Conservation (phyloP, 2,797 vertebrate species). For the Zenarchopterus dispar region DNA sequence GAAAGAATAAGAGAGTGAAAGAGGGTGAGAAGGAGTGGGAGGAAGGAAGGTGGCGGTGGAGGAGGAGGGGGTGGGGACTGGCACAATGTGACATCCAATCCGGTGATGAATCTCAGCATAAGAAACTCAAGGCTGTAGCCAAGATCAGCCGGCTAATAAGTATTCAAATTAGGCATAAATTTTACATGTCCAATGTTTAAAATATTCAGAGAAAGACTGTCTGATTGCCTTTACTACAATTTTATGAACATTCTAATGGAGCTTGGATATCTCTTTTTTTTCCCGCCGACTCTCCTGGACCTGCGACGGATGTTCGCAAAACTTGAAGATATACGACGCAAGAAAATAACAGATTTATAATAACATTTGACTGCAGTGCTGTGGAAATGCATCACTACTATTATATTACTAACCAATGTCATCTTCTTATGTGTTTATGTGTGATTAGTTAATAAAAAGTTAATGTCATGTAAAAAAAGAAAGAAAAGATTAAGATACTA, state of each 20-base stretch:
- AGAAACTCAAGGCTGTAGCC: slow-evolving; percentile 93
- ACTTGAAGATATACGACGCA: slow-evolving; percentile 66
- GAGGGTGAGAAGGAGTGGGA: slow-evolving; percentile 40
- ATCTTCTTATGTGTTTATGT: slow-evolving; percentile 20
- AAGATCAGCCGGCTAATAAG: slow-evolving; percentile 97
- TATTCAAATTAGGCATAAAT: slow-evolving; percentile 99
- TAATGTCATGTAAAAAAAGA: slow-evolving; percentile 8
- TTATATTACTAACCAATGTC: slow-evolving; percentile 49
- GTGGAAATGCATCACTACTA: slow-evolving; percentile 47
- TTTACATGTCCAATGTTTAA: slow-evolving; percentile 99
- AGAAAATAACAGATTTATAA: slow-evolving; percentile 71
- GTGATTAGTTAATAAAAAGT: slow-evolving; percentile 32
- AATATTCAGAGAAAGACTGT: slow-evolving; percentile 98
- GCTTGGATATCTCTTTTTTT: slow-evolving; percentile 71
- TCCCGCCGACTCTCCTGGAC: slow-evolving; percentile 66
- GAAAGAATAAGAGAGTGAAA: slow-evolving; percentile 77
- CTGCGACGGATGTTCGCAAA: slow-evolving; percentile 60
- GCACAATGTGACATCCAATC: slow-evolving; percentile 84
- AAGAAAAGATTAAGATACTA: not conserved
- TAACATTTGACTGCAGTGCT: slow-evolving; percentile 61
- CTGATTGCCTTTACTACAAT: slow-evolving; percentile 94
- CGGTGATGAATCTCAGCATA: slow-evolving; percentile 91
- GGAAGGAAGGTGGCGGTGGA: slow-evolving; percentile 20
- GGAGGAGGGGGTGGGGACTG: slow-evolving; percentile 48
- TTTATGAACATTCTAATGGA: slow-evolving; percentile 94